Base-by-base conservation (phyloP, 30 jellyfish, hydroid and myxozoan species). In the Clytia hemisphaerica region DNA sequence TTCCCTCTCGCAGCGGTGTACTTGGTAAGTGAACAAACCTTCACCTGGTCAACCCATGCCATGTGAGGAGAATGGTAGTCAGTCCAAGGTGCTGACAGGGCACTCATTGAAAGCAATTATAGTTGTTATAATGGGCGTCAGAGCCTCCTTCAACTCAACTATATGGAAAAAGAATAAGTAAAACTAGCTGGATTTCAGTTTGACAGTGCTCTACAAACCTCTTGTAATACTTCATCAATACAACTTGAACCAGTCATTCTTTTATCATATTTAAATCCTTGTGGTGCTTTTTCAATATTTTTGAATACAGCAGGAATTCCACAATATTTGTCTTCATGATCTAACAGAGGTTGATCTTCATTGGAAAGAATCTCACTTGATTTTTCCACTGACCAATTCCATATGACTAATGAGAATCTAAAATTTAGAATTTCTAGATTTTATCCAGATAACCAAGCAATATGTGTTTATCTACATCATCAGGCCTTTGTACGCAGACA, bases 171-270 rank as follows among this genome's bases (percentile, higher is more conserved):
- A n/a, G n/a, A n/a, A n/a, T n/a, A n/a, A n/a, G n/a, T n/a, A n/a
- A n/a, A n/a, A n/a, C n/a, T n/a, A n/a, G n/a, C n/a, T n/a, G n/a
- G n/a, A n/a, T n/a, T n/a, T n/a, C n/a, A n/a, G n/a, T n/a, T n/a
- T n/a, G n/a, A n/a, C n/a, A n/a, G n/a, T n/a, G n/a, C n/a, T n/a
- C n/a, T n/a, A 66, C 61, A 31, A 51, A 89, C 98, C 93, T 89
- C 98, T 72, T 89, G 98, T 28, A 89, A 42, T 3, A 88, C 95
- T 46, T 84, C 93, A 71, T 89, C 98, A 73, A 89, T 68, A 26
- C 88, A 67, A 47, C 94, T 81, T 49, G 98, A 89, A 44, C 98
- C 98, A 6, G 98, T 89, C 68, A 89, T 31, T 54, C 98, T 44
- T 57, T 76, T 89, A 74, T 89, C 98, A 48, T 64, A 89, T 57